These are phyloP conservation scores for Luscinia megarhynchos DNA, from an alignment of 2,797 vertebrate species.

Conservation along the genomic window DNA sequence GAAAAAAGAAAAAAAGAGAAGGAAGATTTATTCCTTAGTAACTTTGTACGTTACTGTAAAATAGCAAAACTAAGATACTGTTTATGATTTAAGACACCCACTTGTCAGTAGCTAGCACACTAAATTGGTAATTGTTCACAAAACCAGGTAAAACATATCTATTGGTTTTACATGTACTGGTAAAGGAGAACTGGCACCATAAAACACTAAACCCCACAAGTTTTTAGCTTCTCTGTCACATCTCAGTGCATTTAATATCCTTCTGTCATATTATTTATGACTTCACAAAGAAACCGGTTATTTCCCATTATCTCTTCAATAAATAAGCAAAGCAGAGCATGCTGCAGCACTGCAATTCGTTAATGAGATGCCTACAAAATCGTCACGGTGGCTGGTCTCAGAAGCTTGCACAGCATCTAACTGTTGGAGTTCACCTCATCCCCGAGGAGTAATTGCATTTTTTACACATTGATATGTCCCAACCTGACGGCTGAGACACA, in stretches of 20 bases:
- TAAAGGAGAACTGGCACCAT: constrained; percentile 62
- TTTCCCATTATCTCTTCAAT: constrained; percentile 84
- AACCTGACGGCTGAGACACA: constrained; percentile 56
- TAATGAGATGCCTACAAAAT: constrained; percentile 79
- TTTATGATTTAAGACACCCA: constrained; percentile 29
- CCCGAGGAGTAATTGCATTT: constrained; percentile 76
- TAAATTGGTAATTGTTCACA: constrained; percentile 62
- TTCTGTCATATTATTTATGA: constrained; percentile 81
- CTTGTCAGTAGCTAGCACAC: constrained; percentile 43
- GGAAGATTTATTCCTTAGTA: neutral
- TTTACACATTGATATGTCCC: constrained; percentile 72
- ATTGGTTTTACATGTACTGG: constrained; percentile 68
- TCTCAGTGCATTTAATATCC: constrained; percentile 82
- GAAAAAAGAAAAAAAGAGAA: neutral
- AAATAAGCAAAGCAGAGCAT: constrained; percentile 79
- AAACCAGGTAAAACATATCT: constrained; percentile 69
- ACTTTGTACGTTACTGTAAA: neutral
- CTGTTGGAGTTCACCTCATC: constrained; percentile 69
- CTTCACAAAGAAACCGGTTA: constrained; percentile 81
- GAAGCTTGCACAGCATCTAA: constrained; percentile 74
- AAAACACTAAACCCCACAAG: constrained; percentile 75
- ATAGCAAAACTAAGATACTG: neutral
- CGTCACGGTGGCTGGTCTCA: constrained; percentile 74
- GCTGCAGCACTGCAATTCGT: constrained; percentile 70
- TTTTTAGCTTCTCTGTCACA: constrained; percentile 80